Evolutionary conservation across 2,113 vertebrate genomes (phyloP).

Genomic region (Triplophysa siluroides): DNA sequence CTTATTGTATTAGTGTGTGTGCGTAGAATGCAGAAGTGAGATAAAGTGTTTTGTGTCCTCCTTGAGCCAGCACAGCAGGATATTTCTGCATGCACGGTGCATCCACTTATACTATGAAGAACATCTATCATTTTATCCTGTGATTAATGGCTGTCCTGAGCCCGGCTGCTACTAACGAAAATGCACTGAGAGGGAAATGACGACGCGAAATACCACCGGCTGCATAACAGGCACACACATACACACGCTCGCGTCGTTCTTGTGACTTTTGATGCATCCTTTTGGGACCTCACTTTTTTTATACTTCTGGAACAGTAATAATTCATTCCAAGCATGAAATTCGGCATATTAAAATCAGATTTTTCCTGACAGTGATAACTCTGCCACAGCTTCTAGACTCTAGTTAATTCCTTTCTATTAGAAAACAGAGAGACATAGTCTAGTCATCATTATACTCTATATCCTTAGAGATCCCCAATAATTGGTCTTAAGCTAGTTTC

Average conservation of each 20-base stretch:
- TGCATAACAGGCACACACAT: conserved; percentile 11
- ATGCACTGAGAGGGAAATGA: conserved; percentile 48
- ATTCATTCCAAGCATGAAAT: conserved; percentile 19
- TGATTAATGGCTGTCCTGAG: conserved; percentile 61
- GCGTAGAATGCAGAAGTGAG: conserved; percentile 25
- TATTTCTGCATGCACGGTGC: conserved; percentile 61
- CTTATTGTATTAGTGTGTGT: neutral
- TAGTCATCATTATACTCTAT: neutral
- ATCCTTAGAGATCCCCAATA: conserved; percentile 13
- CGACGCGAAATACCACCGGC: conserved; percentile 43
- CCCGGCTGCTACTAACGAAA: conserved; percentile 52
- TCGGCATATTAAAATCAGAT: conserved; percentile 33
- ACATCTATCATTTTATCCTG: conserved; percentile 64
- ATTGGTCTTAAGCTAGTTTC: neutral
- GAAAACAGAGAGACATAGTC: neutral
- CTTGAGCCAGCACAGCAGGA: conserved; percentile 55
- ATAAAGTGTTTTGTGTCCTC: conserved; percentile 47
- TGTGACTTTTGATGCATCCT: conserved; percentile 3
- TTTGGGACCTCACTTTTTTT: conserved; percentile 32
- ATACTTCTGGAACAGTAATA: conserved; percentile 20
- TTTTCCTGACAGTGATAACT: conserved; percentile 4
- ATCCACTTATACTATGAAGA: conserved; percentile 55
- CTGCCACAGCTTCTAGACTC: neutral
- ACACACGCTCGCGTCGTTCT: neutral
- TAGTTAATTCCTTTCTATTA: neutral